Evolutionary conservation across 2,797 vertebrate genomes (phyloP), one percentile per base, ranked within the genome.

Genomic region (Neosilurus mollespiculum): DNA sequence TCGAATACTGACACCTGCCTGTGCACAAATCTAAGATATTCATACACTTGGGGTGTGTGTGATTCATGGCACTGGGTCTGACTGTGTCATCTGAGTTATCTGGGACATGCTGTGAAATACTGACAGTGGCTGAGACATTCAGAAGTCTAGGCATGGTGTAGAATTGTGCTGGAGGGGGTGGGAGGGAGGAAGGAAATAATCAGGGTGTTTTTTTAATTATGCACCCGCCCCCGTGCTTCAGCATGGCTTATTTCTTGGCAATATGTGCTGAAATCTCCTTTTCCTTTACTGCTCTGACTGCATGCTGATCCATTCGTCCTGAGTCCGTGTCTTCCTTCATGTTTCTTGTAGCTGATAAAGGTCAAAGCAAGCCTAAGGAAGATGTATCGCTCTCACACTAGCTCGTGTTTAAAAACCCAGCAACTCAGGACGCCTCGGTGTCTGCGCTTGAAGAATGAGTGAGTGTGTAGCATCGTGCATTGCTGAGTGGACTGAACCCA

Each of bases 71-170:
- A 30, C 26, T 70, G 65, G 54, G 43, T 30, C 64, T 20, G 61
- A 78, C 81, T 69, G 58, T 71, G 79, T 83, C 82, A 62, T 53
- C 11, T 16, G 43, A 71, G 82, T 69, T 58, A 83, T 83, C 58
- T 83, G 66, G 58, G 26, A 61, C 61, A 58, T 11, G 16, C 37
- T 56, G 66, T 71, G 82, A 16, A 22, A n/a, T 20, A 58, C 16
- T 61, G 51, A 59, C 75, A 83, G 75, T 67, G 37, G 24, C n/a
- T 51, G 64, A 78, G 16, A 14, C 75, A 51, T 37, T 49, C 12
- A 2, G 66, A 12, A 83, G 37, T 69, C 34, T 4, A 9, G 73
- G 73, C 81, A 16, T 18, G 58, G 4, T 16, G 34, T 53, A 24
- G 37, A 71, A 37, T 37, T 8, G 26, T 82, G 61, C 66, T 76